These are phyloP conservation scores for Drosophila busckii DNA, from an alignment of 1,140 invertebrate species.

Conservation along the genomic window DNA sequence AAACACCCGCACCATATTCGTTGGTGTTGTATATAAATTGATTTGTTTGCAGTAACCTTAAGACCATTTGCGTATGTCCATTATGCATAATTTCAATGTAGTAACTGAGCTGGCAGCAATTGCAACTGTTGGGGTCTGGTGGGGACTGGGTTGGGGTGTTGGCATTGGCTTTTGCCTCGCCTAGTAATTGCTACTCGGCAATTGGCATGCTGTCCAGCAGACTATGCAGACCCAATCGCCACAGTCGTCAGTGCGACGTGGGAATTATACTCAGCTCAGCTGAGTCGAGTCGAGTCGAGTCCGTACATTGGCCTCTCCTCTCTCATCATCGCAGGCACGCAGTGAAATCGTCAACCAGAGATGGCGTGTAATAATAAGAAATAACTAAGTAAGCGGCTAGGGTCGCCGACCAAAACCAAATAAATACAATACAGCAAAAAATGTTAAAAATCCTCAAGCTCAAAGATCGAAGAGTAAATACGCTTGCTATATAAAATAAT, in stretches of 20 bases:
- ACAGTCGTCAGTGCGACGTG: too few species aligned
- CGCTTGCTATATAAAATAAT: too few species aligned
- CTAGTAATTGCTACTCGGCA: slow-evolving; percentile 37
- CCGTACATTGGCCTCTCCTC: slow-evolving; percentile 49
- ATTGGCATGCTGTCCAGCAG: slow-evolving; percentile 38
- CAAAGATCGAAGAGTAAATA: too few species aligned
- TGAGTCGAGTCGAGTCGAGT: slow-evolving; percentile 5
- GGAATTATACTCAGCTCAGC: too few species aligned
- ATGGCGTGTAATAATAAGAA: slow-evolving; percentile 43
- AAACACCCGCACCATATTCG: slow-evolving; percentile 25
- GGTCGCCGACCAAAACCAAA: neutral
- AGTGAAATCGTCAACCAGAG: slow-evolving; percentile 61
- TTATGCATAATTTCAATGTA: slow-evolving; percentile 60
- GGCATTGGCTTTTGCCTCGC: slow-evolving; percentile 31
- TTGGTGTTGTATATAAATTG: slow-evolving; percentile 36
- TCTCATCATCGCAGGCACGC: neutral
- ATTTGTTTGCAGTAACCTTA: slow-evolving; percentile 50
- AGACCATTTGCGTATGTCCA: slow-evolving; percentile 28
- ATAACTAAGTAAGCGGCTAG: slow-evolving; percentile 15
- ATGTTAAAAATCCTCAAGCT: too few species aligned
- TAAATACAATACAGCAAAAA: too few species aligned
- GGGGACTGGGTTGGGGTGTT: neutral
- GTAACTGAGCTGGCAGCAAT: neutral
- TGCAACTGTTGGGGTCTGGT: neutral
- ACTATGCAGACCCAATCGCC: slow-evolving; percentile 4